Evolutionary conservation across 2,113 vertebrate species (phyloP), one percentile per base, ranked within the genome.

Genomic region (Pagrus major): DNA sequence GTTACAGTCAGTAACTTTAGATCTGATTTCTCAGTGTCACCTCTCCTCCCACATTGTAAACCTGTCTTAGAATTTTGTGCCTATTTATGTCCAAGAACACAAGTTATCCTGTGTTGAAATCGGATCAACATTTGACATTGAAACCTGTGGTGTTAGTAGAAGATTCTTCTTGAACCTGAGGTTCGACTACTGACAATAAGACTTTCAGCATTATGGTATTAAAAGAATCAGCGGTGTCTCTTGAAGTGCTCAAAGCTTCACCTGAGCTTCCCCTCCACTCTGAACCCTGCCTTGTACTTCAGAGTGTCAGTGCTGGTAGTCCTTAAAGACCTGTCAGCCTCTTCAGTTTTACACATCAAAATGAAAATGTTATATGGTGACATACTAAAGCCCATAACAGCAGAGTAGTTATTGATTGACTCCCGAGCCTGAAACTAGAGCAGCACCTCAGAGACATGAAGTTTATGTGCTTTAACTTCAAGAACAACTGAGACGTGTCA

Each of bases 371-470:
- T n/a, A 9, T 0, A 21, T 33, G 33, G 54, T 49, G 39, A 72
- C 31, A 29, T 18, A 21, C 49, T 31, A 4, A 73, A 69, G 39
- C 61, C 51, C 21, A 10, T 27, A 67, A 39, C 51, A 41, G 21
- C 27, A 16, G 25, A 42, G 37, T 44, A 18, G 25, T 35, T 59
- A 65, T 51, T 8, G 59, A 76, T 64, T 4, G 42, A 69, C 54
- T 35, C 49, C 55, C 15, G 42, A 67, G 52, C 20, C 35, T n/a
- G 35, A 65, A 83, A 77, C 23, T 63, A 11, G 46, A 77, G 76
- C 64, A 59, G 67, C 78, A 12, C 59, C 23, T 59, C 5, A 29
- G 78, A 84, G 69, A 79, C 31, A 12, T 16, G 39, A 51, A 20
- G 61, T 11, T 20, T 69, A 31, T 55, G 54, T 46, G 9, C 15